A percentile compares a stretch with the other conserved stretches of the same genome.
phyloP scores from a whole-genome alignment of 2,888 invertebrate genomes.

The Callimorpha dominula region DNA sequence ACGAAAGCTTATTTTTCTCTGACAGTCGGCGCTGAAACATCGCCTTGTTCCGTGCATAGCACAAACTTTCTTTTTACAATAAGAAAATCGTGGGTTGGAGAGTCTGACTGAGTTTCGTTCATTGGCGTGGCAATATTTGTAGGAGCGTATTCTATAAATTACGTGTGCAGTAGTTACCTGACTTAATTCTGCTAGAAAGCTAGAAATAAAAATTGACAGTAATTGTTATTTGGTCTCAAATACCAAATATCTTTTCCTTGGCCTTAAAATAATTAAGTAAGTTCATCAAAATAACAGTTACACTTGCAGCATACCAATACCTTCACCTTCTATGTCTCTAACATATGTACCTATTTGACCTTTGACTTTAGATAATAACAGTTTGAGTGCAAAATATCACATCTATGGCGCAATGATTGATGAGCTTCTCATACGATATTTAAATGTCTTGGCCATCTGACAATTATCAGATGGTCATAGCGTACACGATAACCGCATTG shows the following conservation, averaged over 20 bases:
- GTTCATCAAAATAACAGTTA: constrained; percentile 1
- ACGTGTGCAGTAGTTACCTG: not conserved
- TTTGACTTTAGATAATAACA: constrained; percentile 38
- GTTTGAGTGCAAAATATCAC: constrained; percentile 34
- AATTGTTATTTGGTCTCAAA: not conserved
- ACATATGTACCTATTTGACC: constrained; percentile 24
- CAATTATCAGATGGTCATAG: not conserved
- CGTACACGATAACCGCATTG: not conserved
- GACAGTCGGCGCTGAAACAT: not conserved
- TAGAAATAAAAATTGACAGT: not conserved
- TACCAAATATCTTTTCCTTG: not conserved
- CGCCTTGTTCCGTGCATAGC: not conserved
- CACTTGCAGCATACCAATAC: constrained; percentile 17
- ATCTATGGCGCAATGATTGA: constrained; percentile 39
- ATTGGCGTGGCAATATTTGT: too few species aligned
- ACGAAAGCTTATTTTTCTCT: not conserved
- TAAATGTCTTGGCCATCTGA: constrained; percentile 41
- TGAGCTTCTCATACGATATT: constrained; percentile 20
- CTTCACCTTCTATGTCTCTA: constrained; percentile 8
- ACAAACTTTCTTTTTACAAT: not conserved
- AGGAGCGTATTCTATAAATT: not conserved
- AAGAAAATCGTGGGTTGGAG: too few species aligned
- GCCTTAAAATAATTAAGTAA: constrained; percentile 7
- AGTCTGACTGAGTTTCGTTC: too few species aligned
- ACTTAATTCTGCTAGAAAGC: not conserved